Percentiles rank a stretch among this genome's conserved stretches.
Evolutionary conservation across 2,888 invertebrate genomes (phyloP).

Genomic region (Phorcus lineatus): DNA sequence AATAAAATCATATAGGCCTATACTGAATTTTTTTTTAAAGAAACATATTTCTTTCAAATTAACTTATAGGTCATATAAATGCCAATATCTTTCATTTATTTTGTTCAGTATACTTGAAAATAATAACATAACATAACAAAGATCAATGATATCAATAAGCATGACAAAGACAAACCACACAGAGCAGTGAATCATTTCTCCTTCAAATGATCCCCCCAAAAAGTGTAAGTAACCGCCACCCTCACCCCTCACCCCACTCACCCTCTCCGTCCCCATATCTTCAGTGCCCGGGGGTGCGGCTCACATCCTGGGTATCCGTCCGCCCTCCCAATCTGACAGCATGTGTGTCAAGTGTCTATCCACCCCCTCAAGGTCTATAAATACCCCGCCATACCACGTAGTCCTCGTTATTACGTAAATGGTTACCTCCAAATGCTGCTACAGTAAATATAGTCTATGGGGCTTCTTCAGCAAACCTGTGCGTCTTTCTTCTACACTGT

Average conservation of each 20-base stretch:
- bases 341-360: not conserved
- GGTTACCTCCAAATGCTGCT: not conserved
- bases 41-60: no score
- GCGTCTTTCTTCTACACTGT: not conserved
- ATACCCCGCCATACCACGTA: not conserved
- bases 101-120: no score
- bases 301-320: not conserved
- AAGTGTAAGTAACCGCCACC: not conserved
- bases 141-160: no score
- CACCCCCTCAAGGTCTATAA: not conserved
- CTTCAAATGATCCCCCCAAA: not conserved
- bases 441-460: not conserved
- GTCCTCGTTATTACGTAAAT: slow-evolving; percentile 3
- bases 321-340: not conserved
- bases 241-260: not conserved
- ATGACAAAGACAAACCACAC: not conserved
- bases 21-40: no score
- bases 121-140: no score
- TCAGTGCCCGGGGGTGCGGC: not conserved
- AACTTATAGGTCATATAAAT: no score
- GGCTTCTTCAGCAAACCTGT: not conserved
- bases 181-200: not conserved
- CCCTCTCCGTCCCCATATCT: not conserved
- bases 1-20: no score
- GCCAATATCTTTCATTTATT: no score